Conservation (phyloP, 2,113 vertebrate species). For the Mormoops blainvillei region DNA sequence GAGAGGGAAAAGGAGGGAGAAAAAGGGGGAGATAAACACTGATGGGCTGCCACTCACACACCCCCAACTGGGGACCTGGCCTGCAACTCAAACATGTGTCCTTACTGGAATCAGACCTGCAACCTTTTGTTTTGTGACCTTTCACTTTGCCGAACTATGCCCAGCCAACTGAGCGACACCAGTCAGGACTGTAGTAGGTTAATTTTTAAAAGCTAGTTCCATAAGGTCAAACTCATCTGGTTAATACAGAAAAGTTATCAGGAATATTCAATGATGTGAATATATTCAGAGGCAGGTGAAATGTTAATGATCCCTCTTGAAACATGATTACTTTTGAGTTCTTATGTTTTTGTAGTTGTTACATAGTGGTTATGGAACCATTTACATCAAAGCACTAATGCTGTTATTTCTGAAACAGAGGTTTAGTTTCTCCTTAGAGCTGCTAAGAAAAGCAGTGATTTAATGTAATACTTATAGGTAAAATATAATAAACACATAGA, state of each 20-base stretch:
- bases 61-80: too few relatives aligned
- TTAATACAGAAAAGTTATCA: neutral
- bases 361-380: neutral
- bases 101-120: too few relatives aligned
- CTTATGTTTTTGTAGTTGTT: neutral
- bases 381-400: neutral
- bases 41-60: too few relatives aligned
- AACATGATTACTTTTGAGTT: neutral
- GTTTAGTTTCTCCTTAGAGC: neutral
- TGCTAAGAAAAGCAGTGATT: neutral
- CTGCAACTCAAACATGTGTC: too few relatives aligned
- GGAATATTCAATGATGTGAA: neutral
- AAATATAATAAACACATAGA: neutral
- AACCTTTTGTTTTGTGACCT: too few relatives aligned
- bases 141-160: too few relatives aligned
- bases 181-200: neutral
- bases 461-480: neutral
- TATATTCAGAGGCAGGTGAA: neutral
- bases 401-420: neutral
- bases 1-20: too few relatives aligned
- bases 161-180: too few relatives aligned
- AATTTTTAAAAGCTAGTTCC: neutral
- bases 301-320: neutral
- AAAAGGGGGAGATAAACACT: too few relatives aligned
- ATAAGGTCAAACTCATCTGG: neutral